These are phyloP conservation scores for Mobula birostris DNA, from an alignment of 2,113 vertebrate species.

Conservation along the genomic window DNA sequence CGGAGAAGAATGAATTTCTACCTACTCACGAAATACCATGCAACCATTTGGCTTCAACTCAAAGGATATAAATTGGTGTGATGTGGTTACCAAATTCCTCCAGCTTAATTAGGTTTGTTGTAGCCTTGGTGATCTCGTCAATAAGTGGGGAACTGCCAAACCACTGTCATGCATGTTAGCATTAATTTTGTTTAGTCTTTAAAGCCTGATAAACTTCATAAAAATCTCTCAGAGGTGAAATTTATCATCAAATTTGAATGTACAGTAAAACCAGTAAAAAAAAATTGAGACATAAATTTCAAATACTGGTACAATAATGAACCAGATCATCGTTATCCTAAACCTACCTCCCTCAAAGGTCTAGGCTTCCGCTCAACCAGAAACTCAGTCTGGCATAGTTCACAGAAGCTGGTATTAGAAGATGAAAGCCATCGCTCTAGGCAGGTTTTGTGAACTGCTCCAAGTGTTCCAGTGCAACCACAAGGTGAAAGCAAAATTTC, in stretches of 20 bases:
- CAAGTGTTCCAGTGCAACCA: conserved; percentile 84
- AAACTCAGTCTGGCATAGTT: conserved; percentile 93
- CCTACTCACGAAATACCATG: not conserved
- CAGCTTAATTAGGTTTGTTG: not conserved
- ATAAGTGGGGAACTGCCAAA: not conserved
- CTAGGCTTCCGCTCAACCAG: conserved; percentile 79
- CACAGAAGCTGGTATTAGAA: conserved; percentile 96
- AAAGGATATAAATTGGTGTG: not conserved
- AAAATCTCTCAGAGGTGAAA: not conserved
- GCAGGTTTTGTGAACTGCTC: conserved; percentile 90
- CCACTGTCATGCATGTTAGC: not conserved
- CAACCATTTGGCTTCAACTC: not conserved
- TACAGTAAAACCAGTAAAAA: not conserved
- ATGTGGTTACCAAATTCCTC: not conserved
- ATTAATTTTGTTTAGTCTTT: not conserved
- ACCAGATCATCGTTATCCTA: not conserved
- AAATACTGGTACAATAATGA: not conserved
- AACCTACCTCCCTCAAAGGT: conserved; percentile 81
- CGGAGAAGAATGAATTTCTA: not conserved
- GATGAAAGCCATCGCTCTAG: conserved; percentile 93
- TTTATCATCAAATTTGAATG: not conserved
- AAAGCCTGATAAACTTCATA: not conserved
- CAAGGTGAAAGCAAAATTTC: conserved; percentile 84
- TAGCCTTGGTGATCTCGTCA: not conserved
- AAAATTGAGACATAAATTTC: not conserved